Evolutionary conservation across 2,888 invertebrate species (phyloP).

Genomic region (Adineta ricciae): DNA sequence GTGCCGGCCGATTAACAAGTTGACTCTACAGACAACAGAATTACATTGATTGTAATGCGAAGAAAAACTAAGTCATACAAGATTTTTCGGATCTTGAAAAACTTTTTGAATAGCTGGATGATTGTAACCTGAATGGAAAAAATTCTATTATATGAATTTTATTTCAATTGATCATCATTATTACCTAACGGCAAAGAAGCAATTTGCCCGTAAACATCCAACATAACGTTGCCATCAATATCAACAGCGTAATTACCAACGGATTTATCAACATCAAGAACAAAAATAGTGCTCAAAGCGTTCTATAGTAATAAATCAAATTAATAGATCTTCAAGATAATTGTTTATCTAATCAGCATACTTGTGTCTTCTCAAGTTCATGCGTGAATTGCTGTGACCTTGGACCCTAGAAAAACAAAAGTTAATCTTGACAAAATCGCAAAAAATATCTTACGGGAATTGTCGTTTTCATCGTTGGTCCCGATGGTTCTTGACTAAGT

Average conservation of each 20-base stretch:
- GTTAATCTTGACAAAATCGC: too few species aligned
- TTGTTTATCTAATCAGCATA: constrained; percentile 40
- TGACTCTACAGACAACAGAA: constrained; percentile 56
- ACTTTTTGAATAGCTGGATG: constrained; percentile 71
- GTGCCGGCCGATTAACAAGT: constrained; percentile 82
- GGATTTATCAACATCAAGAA: constrained; percentile 82
- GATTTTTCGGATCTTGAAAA: constrained; percentile 64
- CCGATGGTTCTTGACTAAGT: constrained; percentile 2
- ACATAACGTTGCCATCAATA: constrained; percentile 73
- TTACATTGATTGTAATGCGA: too few species aligned
- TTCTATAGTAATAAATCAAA: constrained; percentile 52
- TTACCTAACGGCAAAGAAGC: constrained; percentile 51
- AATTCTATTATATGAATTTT: not conserved
- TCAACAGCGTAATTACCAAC: constrained; percentile 86
- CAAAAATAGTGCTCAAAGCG: constrained; percentile 56
- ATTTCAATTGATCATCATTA: not conserved
- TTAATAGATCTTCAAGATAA: not conserved
- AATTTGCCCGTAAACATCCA: constrained; percentile 83
- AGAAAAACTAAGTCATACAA: constrained; percentile 55
- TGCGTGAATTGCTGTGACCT: constrained; percentile 58
- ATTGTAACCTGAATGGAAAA: constrained; percentile 66
- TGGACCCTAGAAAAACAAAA: constrained; percentile 54
- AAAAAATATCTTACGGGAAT: not conserved
- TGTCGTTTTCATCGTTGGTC: not conserved
- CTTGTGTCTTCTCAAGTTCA: constrained; percentile 60